phyloP scores from a whole-genome alignment of 2,888 invertebrate species.

The Clivina fossor region DNA sequence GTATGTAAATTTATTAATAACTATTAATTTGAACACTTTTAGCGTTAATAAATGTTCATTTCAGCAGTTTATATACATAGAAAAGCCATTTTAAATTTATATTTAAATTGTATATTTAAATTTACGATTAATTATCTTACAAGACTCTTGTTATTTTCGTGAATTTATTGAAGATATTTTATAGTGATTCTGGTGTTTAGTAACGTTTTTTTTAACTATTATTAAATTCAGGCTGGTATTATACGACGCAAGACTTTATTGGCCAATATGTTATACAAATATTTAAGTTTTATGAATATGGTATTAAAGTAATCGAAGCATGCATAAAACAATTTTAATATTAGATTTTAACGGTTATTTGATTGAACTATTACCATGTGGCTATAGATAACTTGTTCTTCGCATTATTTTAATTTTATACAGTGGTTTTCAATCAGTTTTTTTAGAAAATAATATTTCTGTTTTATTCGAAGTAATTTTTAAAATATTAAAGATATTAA shows the following conservation, averaged over 20 bases:
- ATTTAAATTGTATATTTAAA: too few species aligned
- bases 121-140: too few species aligned
- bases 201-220: slow-evolving; percentile 20
- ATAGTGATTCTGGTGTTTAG: slow-evolving; percentile 12
- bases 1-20: background rate
- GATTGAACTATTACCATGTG: slow-evolving; percentile 21
- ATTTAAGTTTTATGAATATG: slow-evolving; percentile 33
- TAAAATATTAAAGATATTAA: too few species aligned
- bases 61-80: too few species aligned
- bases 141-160: slow-evolving; percentile 19
- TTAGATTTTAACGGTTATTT: slow-evolving; percentile 27
- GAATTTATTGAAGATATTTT: slow-evolving; percentile 17
- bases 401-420: too few species aligned
- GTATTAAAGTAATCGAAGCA: slow-evolving; percentile 28
- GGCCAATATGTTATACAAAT: slow-evolving; percentile 24
- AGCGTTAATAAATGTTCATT: background rate
- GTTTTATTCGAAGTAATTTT: too few species aligned
- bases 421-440: too few species aligned
- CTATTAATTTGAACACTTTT: background rate
- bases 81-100: too few species aligned
- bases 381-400: slow-evolving; percentile 13
- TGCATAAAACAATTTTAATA: slow-evolving; percentile 23
- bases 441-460: too few species aligned
- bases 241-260: too few species aligned
- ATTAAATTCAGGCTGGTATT: too few species aligned